phyloP scores from a whole-genome alignment of 2,888 invertebrate genomes.

The Cheilosia variabilis region DNA sequence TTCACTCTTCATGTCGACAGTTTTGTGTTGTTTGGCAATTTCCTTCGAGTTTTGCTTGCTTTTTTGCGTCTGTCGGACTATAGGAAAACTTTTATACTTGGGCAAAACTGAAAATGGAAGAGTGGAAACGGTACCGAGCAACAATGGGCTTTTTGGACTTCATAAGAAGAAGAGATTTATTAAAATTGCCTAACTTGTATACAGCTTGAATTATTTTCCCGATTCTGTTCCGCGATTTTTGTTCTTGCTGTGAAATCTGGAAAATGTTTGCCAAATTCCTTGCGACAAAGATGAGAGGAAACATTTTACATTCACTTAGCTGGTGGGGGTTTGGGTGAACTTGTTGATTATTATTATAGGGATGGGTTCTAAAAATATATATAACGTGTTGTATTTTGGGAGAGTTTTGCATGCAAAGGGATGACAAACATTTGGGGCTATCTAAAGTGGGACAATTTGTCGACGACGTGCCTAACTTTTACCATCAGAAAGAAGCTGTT shows the following conservation, averaged over 20 bases:
- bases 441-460: constrained; percentile 7
- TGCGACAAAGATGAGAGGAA: constrained; percentile 15
- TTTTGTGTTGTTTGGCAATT: constrained; percentile 62
- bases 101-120: constrained; percentile 21
- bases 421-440: constrained; percentile 20
- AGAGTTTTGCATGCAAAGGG: constrained; percentile 1
- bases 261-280: constrained; percentile 12
- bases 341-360: constrained; percentile 24
- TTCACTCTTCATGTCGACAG: constrained; percentile 59
- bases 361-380: constrained; percentile 16
- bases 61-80: constrained; percentile 6
- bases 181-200: constrained; percentile 65
- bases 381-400: constrained; percentile 3
- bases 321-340: not conserved
- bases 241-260: constrained; percentile 16
- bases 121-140: constrained; percentile 16
- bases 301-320: constrained; percentile 36
- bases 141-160: constrained; percentile 63
- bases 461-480: constrained; percentile 18
- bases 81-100: constrained; percentile 28
- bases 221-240: constrained; percentile 4
- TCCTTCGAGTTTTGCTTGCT: constrained; percentile 42
- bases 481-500: constrained; percentile 19
- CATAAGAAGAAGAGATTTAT: constrained; percentile 62
- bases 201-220: constrained; percentile 52